Conservation (phyloP, 2,113 vertebrate species). For the Taurulus bubalis region DNA sequence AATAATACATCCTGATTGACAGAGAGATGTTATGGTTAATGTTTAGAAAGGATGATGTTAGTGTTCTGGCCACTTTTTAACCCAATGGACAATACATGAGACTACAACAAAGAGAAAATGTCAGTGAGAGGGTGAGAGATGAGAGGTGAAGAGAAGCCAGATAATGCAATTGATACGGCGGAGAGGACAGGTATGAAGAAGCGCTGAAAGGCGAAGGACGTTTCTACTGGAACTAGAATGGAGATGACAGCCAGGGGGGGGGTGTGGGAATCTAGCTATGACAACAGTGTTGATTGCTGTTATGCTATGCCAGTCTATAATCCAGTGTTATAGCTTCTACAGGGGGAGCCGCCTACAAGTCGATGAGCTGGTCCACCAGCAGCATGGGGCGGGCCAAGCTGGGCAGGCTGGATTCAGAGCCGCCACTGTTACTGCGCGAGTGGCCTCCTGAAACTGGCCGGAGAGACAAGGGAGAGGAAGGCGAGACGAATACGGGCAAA, state of each 20-base stretch:
- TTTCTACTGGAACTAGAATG: conserved; percentile 62
- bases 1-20: conserved; percentile 58
- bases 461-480: conserved; percentile 42
- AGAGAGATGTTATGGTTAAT: conserved; percentile 37
- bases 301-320: conserved; percentile 71
- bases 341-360: conserved; percentile 88
- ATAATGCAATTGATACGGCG: conserved; percentile 25
- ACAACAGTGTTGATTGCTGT: conserved; percentile 69
- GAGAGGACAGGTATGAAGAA: conserved; percentile 57
- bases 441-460: conserved; percentile 92
- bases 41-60: conserved; percentile 53
- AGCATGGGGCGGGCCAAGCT: conserved; percentile 98
- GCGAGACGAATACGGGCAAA: conserved; percentile 38
- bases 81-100: conserved; percentile 20
- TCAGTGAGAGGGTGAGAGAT: conserved; percentile 49
- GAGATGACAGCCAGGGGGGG: conserved; percentile 43
- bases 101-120: conserved; percentile 44
- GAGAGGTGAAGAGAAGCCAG: conserved; percentile 55
- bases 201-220: conserved; percentile 48
- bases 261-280: conserved; percentile 58
- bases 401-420: conserved; percentile 99
- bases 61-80: conserved; percentile 39
- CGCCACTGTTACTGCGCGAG: conserved; percentile 99
- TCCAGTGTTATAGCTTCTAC: conserved; percentile 74
- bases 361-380: conserved; percentile 99